These are phyloP conservation scores for Cynaeus angustus DNA, from an alignment of 2,888 invertebrate species.

Conservation along the genomic window DNA sequence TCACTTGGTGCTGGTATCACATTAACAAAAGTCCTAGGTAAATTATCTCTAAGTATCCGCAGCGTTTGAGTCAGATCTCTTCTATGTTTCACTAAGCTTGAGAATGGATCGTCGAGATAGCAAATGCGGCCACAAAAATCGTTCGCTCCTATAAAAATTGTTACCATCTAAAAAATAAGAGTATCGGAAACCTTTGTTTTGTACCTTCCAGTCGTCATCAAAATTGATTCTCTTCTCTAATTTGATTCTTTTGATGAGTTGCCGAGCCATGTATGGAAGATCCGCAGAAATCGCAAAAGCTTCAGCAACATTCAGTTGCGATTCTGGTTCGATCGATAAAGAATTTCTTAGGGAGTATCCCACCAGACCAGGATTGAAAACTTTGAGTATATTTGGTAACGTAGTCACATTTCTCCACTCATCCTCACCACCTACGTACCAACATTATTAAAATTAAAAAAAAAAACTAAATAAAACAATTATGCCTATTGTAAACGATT, in stretches of 20 bases:
- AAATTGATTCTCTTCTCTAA: conserved; percentile 74
- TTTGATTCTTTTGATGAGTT: conserved; percentile 74
- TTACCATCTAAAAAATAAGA: conserved; percentile 73
- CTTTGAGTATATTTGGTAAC: conserved; percentile 77
- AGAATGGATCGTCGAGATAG: conserved; percentile 67
- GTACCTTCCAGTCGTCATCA: conserved; percentile 80
- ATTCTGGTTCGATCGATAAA: conserved; percentile 68
- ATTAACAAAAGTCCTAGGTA: conserved; percentile 77
- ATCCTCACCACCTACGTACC: conserved; percentile 71
- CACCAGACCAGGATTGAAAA: conserved; percentile 78
- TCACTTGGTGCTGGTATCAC: conserved; percentile 73
- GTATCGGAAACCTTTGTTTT: no score
- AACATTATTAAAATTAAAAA: background rate
- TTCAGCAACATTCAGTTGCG: conserved; percentile 78
- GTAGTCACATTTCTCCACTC: conserved; percentile 75
- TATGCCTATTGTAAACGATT: conserved; percentile 57
- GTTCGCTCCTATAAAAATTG: conserved; percentile 76
- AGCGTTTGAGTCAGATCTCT: conserved; percentile 72
- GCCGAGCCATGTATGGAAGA: conserved; percentile 75
- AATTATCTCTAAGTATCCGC: conserved; percentile 73
- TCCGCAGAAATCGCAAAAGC: conserved; percentile 75
- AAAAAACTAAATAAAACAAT: background rate
- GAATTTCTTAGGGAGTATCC: conserved; percentile 77
- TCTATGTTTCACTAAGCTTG: conserved; percentile 71
- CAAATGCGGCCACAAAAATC: conserved; percentile 78